Conservation (phyloP, 2,113 vertebrate species). For the Rissa tridactyla region DNA sequence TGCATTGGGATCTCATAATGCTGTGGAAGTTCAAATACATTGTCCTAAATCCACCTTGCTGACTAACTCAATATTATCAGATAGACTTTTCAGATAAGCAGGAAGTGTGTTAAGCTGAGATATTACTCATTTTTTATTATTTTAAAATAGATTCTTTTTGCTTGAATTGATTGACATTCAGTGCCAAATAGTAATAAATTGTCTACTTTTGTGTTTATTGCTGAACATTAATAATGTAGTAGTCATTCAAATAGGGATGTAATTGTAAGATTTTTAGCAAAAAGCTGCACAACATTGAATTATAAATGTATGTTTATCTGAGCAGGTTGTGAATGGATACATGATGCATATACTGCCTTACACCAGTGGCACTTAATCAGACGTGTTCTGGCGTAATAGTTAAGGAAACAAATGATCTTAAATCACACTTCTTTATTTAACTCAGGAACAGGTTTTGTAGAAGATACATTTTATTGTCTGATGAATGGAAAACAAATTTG, state of each 20-base stretch:
- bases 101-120: neutral
- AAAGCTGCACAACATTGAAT: neutral
- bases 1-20: neutral
- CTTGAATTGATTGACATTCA: slow-evolving; percentile 26
- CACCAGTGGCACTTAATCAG: neutral
- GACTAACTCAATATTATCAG: neutral
- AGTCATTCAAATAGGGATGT: neutral
- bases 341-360: neutral
- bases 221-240: slow-evolving; percentile 42
- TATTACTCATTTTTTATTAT: slow-evolving; percentile 5
- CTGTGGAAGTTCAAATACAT: neutral
- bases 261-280: slow-evolving; percentile 18
- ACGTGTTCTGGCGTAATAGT: neutral
- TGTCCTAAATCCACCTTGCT: slow-evolving; percentile 7
- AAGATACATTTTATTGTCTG: neutral
- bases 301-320: neutral
- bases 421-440: neutral
- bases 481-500: neutral
- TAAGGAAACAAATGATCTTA: neutral
- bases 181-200: slow-evolving; percentile 57
- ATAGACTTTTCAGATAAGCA: neutral
- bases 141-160: slow-evolving; percentile 20
- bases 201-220: slow-evolving; percentile 45
- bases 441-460: neutral
- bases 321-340: neutral